phyloP scores from a whole-genome alignment of 2,888 invertebrate species.

The Melinaea marsaeus region DNA sequence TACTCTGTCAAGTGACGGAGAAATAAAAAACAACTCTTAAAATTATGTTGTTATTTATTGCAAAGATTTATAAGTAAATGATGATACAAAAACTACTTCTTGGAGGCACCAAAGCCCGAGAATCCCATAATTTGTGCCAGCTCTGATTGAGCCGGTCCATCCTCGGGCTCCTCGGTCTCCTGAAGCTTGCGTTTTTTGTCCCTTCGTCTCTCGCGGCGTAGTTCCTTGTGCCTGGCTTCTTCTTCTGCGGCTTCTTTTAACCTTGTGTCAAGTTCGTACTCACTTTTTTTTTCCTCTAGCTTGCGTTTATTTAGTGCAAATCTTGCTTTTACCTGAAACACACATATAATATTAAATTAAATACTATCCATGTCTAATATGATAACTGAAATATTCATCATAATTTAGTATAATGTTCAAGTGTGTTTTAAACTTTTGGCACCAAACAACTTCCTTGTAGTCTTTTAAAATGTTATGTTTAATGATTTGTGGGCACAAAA shows the following conservation, averaged over 20 bases:
- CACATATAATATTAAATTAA: neutral
- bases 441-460: no score
- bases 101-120: constrained; percentile 92
- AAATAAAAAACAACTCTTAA: neutral
- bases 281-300: constrained; percentile 95
- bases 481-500: no score
- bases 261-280: constrained; percentile 94
- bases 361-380: no score
- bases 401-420: no score
- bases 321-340: constrained; percentile 85
- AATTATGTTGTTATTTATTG: neutral
- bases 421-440: no score
- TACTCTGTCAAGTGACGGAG: neutral
- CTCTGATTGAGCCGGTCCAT: constrained; percentile 80
- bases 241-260: constrained; percentile 96
- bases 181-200: constrained; percentile 92
- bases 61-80: neutral
- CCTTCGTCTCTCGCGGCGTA: constrained; percentile 90
- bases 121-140: constrained; percentile 97
- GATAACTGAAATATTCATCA: no score
- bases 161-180: constrained; percentile 71
- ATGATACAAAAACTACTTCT: constrained; percentile 78
- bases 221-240: constrained; percentile 95
- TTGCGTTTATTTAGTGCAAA: constrained; percentile 96
- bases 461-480: no score